These are phyloP conservation scores for Horisme vitalbata DNA, from an alignment of 2,888 invertebrate species.

Conservation along the genomic window DNA sequence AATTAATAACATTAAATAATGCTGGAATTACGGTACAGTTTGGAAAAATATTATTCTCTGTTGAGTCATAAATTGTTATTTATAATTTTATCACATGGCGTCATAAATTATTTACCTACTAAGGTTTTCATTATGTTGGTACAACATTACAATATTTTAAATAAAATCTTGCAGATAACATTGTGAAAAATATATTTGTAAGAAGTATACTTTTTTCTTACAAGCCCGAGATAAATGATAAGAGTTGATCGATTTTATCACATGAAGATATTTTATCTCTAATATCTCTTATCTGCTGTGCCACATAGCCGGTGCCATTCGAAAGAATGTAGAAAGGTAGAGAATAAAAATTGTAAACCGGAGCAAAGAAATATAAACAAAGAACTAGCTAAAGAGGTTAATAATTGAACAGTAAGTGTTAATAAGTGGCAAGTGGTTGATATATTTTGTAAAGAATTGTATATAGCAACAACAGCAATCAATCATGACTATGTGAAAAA, in stretches of 20 bases:
- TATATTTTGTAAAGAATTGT: no score
- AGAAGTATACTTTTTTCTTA: conserved; percentile 2
- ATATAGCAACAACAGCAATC: no score
- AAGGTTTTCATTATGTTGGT: no score
- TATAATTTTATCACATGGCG: neutral
- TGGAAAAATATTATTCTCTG: neutral
- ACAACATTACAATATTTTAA: neutral
- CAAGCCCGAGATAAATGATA: conserved; percentile 15
- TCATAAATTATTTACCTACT: no score
- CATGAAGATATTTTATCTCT: conserved; percentile 15
- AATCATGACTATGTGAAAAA: neutral
- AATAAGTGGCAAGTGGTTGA: no score
- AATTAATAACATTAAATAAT: conserved; percentile 41
- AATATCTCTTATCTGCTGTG: no score
- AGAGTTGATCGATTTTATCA: conserved; percentile 16
- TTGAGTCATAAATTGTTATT: neutral
- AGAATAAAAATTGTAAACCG: no score
- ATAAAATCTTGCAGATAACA: no score
- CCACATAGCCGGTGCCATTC: conserved; percentile 2
- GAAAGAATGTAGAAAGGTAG: neutral
- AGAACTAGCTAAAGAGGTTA: no score
- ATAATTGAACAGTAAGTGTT: no score
- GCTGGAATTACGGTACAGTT: neutral
- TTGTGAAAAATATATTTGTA: neutral
- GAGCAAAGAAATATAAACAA: no score